Base-by-base conservation (phyloP, 2,113 vertebrate species). In the Ardeotis arabs region DNA sequence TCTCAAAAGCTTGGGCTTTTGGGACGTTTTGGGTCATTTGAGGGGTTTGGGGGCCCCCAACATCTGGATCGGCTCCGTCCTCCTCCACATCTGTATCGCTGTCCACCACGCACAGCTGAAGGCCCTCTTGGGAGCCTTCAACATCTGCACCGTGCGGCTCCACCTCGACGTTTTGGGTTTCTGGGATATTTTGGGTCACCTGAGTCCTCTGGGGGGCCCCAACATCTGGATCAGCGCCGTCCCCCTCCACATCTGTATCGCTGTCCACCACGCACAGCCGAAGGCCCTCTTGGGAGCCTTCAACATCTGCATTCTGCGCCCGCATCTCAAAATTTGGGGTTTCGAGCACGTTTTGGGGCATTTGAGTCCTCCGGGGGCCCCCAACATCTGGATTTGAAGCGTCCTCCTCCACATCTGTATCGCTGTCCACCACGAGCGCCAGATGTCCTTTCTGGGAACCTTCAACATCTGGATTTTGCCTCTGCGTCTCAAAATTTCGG, bases 251-350 rank as follows among this genome's bases (percentile, higher is more conserved):
- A 24, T 64, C 76, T 21, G 77, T 47, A 21, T 81, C 78, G 1
- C 79, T 59, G 44, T 49, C 79, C 62, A 52, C 39, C 29, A 20
- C 0, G 7, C 44, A 21, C 15, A 19, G 5, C 9, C 1, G 2
- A 6, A 0, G 21, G 0, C 12, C 39, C 25, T 56, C 19, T 13
- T 10, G 20, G 2, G 25, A 28, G 8, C 15, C 7, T 22, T 8
- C 39, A 23, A 28, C 24, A 29, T 14, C 39, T 37, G 50, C 49
- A 17, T 8, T 28, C 6, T 12, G 62, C 1, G 2, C 4, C 44
- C 16, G 27, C n/a, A 14, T 2, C 31, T 18, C 50, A 18, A 2
- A 2, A 16, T 1, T 4, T 14, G 12, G 29, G 1, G 1, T 0
- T 3, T 45, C 45, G 4, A 55, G 18, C 6, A 4, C 0, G 2